Conservation (phyloP, 2,888 invertebrate species). For the Chelonus formosanus region DNA sequence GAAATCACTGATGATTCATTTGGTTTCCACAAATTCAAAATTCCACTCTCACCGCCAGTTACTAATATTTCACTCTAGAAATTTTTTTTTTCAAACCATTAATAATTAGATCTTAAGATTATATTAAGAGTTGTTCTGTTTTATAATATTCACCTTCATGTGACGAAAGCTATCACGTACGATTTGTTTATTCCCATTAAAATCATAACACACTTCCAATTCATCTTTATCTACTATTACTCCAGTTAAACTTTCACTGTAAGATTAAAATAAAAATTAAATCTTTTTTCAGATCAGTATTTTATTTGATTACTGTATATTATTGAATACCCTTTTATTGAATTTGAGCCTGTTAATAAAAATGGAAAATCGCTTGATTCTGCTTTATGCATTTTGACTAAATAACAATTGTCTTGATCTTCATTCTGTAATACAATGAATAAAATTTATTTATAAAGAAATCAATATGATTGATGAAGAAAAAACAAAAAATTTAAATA, state of each 20-base stretch:
- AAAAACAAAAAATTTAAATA: slow-evolving; percentile 25
- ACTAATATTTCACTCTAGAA: slow-evolving; percentile 71
- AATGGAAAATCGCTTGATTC: slow-evolving; percentile 66
- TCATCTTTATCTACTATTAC: slow-evolving; percentile 65
- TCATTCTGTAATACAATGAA: slow-evolving; percentile 67
- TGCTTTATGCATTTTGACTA: slow-evolving; percentile 70
- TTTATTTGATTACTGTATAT: not conserved
- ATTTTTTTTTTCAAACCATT: slow-evolving; percentile 11
- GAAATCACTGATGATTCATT: slow-evolving; percentile 40
- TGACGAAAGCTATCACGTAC: slow-evolving; percentile 77
- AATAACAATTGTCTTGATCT: slow-evolving; percentile 71
- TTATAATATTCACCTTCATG: slow-evolving; percentile 66
- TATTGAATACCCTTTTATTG: slow-evolving; percentile 68
- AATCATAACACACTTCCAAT: slow-evolving; percentile 69
- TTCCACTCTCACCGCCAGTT: slow-evolving; percentile 78
- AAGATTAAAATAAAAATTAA: slow-evolving; percentile 44
- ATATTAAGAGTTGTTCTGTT: too few relatives aligned
- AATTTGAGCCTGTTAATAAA: slow-evolving; percentile 74
- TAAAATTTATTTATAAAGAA: slow-evolving; percentile 16
- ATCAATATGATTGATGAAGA: slow-evolving; percentile 42
- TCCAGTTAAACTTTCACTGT: slow-evolving; percentile 65
- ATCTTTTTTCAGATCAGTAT: slow-evolving; percentile 29
- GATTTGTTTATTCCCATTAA: slow-evolving; percentile 74
- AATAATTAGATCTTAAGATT: too few relatives aligned
- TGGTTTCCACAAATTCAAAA: slow-evolving; percentile 73